A percentile compares a stretch with the other conserved stretches of the same genome.
These are phyloP conservation scores for Mimachlamys varia DNA, from an alignment of 2,888 invertebrate species.

Conservation along the genomic window DNA sequence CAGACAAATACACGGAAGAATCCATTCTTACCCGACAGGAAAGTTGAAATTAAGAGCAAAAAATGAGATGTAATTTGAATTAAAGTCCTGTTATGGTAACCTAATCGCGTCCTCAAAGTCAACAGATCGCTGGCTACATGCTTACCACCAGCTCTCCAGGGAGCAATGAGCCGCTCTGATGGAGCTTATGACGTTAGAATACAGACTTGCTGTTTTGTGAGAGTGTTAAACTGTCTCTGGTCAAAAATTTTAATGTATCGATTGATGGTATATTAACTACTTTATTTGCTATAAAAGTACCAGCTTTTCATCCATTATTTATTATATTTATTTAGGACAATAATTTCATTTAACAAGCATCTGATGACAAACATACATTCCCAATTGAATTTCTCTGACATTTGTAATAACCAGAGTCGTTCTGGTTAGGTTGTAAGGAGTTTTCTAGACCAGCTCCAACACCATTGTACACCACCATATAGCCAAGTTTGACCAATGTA, in stretches of 20 bases:
- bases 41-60: background rate
- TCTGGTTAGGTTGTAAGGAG: background rate
- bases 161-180: background rate
- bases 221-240: background rate
- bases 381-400: background rate
- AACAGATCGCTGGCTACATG: background rate
- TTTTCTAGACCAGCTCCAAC: background rate
- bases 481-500: background rate
- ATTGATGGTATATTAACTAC: background rate
- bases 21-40: background rate
- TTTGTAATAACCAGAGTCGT: background rate
- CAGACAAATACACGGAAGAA: background rate
- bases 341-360: constrained; percentile 14
- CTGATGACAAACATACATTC: background rate
- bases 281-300: background rate
- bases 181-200: background rate
- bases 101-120: background rate
- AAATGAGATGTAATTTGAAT: constrained; percentile 25
- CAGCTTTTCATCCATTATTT: background rate
- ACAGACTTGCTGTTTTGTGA: background rate
- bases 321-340: background rate
- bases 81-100: constrained; percentile 29
- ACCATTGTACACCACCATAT: background rate
- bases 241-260: background rate
- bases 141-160: background rate